phyloP scores from a whole-genome alignment of 2,888 invertebrate species.

The Acleris laterana region DNA sequence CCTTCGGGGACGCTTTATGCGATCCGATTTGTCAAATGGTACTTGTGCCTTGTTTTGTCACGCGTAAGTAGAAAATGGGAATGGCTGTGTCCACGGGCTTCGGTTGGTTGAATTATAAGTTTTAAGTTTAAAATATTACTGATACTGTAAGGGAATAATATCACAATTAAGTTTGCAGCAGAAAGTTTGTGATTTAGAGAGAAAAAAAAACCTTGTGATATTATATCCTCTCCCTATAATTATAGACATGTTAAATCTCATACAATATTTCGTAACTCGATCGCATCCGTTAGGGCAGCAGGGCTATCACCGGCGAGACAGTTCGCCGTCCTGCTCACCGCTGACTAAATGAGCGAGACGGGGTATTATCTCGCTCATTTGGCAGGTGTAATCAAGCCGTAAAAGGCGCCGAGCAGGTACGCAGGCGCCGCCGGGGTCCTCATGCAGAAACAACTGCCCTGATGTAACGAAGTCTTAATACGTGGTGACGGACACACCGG shows the following conservation, averaged over 20 bases:
- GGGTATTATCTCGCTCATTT: background rate
- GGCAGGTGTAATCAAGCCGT: constrained; percentile 43
- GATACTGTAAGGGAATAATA: no score
- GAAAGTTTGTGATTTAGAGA: no score
- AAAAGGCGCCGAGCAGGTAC: constrained; percentile 66
- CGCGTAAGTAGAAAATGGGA: constrained; percentile 26
- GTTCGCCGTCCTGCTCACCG: background rate
- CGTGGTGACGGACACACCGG: constrained; percentile 77
- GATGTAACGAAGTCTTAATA: constrained; percentile 81
- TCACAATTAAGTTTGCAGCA: no score
- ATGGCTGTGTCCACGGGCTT: background rate
- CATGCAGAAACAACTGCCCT: constrained; percentile 77
- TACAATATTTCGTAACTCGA: constrained; percentile 37
- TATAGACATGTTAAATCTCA: constrained; percentile 32
- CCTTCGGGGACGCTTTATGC: constrained; percentile 57
- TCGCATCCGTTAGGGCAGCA: constrained; percentile 37
- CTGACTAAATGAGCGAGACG: background rate
- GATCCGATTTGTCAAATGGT: constrained; percentile 63
- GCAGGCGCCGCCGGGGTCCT: constrained; percentile 69
- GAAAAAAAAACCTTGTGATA: no score
- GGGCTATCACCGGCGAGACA: background rate
- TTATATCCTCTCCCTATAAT: constrained; percentile 8
- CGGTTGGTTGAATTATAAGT: background rate
- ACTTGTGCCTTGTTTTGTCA: constrained; percentile 45
- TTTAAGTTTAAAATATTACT: no score